Conservation (phyloP, 1,140 invertebrate species). For the Eriosoma lanigerum region DNA sequence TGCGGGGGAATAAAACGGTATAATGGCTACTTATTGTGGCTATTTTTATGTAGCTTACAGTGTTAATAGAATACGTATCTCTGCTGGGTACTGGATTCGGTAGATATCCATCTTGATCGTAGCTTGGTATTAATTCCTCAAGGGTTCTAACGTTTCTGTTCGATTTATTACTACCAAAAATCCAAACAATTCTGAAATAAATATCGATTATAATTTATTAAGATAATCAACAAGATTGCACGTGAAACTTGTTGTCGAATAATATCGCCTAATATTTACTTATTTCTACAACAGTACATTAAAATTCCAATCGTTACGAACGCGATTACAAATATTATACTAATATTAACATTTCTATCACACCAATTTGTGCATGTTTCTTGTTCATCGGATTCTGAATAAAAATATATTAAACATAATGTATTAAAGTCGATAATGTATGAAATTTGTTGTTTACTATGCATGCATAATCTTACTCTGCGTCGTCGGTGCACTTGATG, state of each 20-base stretch:
- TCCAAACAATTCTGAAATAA: slow-evolving; percentile 13
- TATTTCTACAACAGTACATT: slow-evolving; percentile 33
- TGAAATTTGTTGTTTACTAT: too few relatives aligned
- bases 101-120: slow-evolving; percentile 17
- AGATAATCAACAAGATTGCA: not conserved
- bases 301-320: slow-evolving; percentile 14
- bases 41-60: not conserved
- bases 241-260: not conserved
- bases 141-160: slow-evolving; percentile 28
- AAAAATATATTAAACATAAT: not conserved
- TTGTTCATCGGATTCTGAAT: slow-evolving; percentile 1
- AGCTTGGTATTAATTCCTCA: slow-evolving; percentile 5
- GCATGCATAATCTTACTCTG: not conserved
- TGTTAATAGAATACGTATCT: slow-evolving; percentile 14
- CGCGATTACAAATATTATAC: slow-evolving; percentile 24
- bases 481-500: not conserved
- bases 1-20: not conserved
- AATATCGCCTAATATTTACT: not conserved
- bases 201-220: not conserved
- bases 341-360: slow-evolving; percentile 17
- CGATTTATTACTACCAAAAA: slow-evolving; percentile 20
- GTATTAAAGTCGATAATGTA: too few relatives aligned
- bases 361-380: slow-evolving; percentile 22
- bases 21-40: not conserved
- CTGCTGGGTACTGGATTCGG: not conserved